Percentiles rank a stretch among this genome's conserved stretches.
Evolutionary conservation across 2,797 vertebrate genomes (phyloP).

Genomic region (Paramormyrops hopkinsi): DNA sequence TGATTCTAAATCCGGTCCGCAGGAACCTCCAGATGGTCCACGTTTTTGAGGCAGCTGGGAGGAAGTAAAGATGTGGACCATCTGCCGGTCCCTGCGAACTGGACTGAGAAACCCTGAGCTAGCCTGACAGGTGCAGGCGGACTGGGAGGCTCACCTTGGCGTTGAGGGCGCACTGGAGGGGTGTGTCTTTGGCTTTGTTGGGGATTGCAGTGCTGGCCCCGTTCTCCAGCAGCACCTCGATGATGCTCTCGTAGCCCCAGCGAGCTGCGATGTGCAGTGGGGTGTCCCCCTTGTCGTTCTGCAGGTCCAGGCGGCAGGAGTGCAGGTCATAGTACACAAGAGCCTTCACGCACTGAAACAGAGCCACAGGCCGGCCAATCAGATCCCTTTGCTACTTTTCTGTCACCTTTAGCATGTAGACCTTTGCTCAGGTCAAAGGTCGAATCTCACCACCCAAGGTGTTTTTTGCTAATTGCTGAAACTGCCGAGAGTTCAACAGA

Average conservation of each 20-base stretch:
- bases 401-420: neutral
- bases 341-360: conserved; percentile 87
- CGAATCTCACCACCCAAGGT: neutral
- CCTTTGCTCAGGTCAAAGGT: neutral
- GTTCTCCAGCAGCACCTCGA: conserved; percentile 86
- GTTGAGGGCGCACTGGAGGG: conserved; percentile 84
- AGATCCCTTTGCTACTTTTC: neutral
- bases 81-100: neutral
- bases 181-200: conserved; percentile 78
- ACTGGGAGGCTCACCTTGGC: conserved; percentile 66
- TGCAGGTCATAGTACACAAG: conserved; percentile 86
- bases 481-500: neutral
- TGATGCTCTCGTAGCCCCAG: conserved; percentile 92
- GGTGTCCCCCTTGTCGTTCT: conserved; percentile 91
- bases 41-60: neutral
- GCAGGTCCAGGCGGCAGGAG: conserved; percentile 73
- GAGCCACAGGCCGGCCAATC: neutral
- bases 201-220: conserved; percentile 67
- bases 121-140: neutral
- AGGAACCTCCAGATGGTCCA: neutral
- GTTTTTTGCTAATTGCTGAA: neutral
- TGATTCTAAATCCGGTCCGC: neutral
- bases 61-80: neutral
- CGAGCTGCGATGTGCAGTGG: conserved; percentile 85
- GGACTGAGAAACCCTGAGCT: neutral